A percentile compares a stretch with the other conserved stretches of the same genome.
These are phyloP conservation scores for Saguinus imperator DNA, from an alignment of 2,113 vertebrate species.

Conservation along the genomic window DNA sequence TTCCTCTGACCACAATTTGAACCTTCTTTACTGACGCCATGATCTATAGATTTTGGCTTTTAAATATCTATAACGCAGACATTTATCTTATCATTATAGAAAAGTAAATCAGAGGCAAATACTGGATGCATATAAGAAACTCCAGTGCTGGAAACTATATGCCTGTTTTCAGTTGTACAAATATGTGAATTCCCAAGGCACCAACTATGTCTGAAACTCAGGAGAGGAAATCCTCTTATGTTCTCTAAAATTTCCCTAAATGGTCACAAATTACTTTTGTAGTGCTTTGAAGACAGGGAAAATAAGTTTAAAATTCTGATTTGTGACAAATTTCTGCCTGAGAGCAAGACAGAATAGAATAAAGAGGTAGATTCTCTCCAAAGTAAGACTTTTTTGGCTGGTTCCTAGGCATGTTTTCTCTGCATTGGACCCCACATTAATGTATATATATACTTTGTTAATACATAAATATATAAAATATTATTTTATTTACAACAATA, in stretches of 20 bases:
- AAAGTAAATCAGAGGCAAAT: slow-evolving; percentile 78
- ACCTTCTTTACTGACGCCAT: neutral
- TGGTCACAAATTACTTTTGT: slow-evolving; percentile 80
- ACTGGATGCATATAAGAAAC: slow-evolving; percentile 70
- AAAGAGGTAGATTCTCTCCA: neutral
- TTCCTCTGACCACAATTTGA: neutral
- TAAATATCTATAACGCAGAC: slow-evolving; percentile 55
- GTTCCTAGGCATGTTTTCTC: neutral
- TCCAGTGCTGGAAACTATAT: slow-evolving; percentile 77
- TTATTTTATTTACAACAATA: neutral
- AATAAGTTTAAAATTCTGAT: slow-evolving; percentile 71
- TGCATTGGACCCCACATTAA: neutral
- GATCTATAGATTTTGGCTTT: slow-evolving; percentile 40
- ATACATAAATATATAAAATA: neutral
- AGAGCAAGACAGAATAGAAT: slow-evolving; percentile 41
- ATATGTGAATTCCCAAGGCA: slow-evolving; percentile 73
- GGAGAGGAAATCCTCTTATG: slow-evolving; percentile 82
- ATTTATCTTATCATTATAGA: slow-evolving; percentile 57
- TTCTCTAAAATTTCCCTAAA: slow-evolving; percentile 82
- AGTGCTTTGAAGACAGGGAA: slow-evolving; percentile 74
- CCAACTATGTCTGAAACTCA: slow-evolving; percentile 77
- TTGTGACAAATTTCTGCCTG: slow-evolving; percentile 11
- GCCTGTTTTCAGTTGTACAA: slow-evolving; percentile 78
- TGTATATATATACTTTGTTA: neutral
- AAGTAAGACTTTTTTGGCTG: neutral